Conservation (phyloP, 2,888 invertebrate species). For the Dasysyrphus albostriatus region DNA sequence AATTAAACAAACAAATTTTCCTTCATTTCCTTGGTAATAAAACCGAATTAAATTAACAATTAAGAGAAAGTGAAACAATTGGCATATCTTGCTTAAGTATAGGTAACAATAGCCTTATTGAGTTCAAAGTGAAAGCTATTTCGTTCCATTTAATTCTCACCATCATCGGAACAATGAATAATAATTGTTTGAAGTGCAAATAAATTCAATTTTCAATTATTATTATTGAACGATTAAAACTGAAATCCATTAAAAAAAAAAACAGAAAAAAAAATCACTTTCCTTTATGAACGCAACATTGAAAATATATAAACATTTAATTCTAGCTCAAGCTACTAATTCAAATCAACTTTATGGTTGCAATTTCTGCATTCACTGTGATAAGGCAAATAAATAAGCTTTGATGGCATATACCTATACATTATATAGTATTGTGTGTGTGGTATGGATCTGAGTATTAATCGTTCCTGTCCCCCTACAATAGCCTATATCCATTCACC, state of each 20-base stretch:
- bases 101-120: not conserved
- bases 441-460: constrained; percentile 34
- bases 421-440: constrained; percentile 37
- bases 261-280: not conserved
- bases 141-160: not conserved
- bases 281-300: not conserved
- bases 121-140: not conserved
- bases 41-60: not conserved
- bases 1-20: no score
- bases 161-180: not conserved
- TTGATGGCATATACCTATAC: constrained; percentile 41
- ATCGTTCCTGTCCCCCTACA: no score
- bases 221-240: not conserved
- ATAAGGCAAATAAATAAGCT: constrained; percentile 66
- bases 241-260: not conserved
- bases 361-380: constrained; percentile 44
- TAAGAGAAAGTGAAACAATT: not conserved
- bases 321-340: constrained; percentile 32
- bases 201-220: not conserved
- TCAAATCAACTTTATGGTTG: constrained; percentile 48
- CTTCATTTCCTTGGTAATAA: no score
- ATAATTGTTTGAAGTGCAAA: not conserved
- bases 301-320: constrained; percentile 47
- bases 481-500: not conserved
- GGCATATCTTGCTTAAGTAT: not conserved